A percentile compares a stretch with the other conserved stretches of the same genome.
phyloP scores from a whole-genome alignment of 2,888 invertebrate genomes.

The Eutolmus rufibarbis region DNA sequence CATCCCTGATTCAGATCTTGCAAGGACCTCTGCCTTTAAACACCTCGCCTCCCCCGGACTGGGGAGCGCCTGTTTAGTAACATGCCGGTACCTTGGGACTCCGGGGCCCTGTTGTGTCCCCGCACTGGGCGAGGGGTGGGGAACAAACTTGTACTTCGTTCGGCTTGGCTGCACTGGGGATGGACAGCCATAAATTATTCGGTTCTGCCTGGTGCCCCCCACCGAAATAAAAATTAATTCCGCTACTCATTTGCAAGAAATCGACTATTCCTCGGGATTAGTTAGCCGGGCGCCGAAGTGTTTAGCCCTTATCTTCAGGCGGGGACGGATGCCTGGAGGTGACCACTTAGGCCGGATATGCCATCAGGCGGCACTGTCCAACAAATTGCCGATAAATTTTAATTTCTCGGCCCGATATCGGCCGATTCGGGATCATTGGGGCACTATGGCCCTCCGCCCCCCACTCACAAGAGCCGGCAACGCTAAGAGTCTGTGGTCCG shows the following conservation, averaged over 20 bases:
- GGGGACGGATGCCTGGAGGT: background rate
- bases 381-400: conserved; percentile 46
- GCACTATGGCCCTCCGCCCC: background rate
- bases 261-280: background rate
- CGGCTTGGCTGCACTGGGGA: conserved; percentile 31
- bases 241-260: conserved; percentile 38
- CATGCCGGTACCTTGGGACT: background rate
- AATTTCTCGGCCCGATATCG: conserved; percentile 29
- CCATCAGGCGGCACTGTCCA: conserved; percentile 27
- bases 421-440: background rate
- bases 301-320: background rate
- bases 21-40: conserved; percentile 24
- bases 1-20: conserved; percentile 36
- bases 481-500: background rate
- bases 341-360: conserved; percentile 18
- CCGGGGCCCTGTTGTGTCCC: background rate
- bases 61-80: background rate
- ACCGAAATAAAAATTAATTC: conserved; percentile 32
- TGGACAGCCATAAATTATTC: conserved; percentile 32
- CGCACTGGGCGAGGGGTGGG: background rate
- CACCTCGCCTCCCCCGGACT: background rate
- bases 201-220: conserved; percentile 26
- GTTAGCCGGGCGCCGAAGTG: background rate
- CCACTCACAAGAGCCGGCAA: background rate
- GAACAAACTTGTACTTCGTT: conserved; percentile 31